Percentiles rank a stretch among this genome's conserved stretches.
These are phyloP conservation scores for Aelia acuminata DNA, from an alignment of 2,888 invertebrate species.

Conservation along the genomic window DNA sequence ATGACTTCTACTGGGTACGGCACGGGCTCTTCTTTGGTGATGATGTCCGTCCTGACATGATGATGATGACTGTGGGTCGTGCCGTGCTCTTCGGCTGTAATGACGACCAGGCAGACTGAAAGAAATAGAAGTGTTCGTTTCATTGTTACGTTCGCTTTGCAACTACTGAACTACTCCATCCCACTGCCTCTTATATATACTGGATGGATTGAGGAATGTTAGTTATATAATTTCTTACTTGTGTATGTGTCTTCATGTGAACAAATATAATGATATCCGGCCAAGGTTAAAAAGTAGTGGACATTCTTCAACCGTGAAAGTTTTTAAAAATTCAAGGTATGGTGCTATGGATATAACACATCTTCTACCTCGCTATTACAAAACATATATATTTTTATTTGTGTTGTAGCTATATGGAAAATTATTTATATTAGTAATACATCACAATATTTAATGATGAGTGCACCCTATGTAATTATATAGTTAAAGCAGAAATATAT, in stretches of 20 bases:
- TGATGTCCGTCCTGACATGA: slow-evolving; percentile 62
- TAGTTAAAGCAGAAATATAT: too few relatives aligned
- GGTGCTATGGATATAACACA: too few relatives aligned
- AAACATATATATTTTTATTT: too few relatives aligned
- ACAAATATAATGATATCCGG: not conserved
- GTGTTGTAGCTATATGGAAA: too few relatives aligned
- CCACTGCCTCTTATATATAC: not conserved
- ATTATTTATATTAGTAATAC: too few relatives aligned
- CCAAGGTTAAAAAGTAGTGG: too few relatives aligned
- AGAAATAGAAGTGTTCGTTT: not conserved
- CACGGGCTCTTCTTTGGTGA: slow-evolving; percentile 65
- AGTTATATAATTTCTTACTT: not conserved
- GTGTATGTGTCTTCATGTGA: not conserved
- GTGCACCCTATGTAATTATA: too few relatives aligned
- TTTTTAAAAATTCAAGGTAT: too few relatives aligned
- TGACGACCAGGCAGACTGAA: not conserved
- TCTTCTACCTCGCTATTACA: too few relatives aligned
- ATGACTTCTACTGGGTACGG: slow-evolving; percentile 67
- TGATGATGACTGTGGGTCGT: slow-evolving; percentile 44
- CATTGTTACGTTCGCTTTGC: not conserved
- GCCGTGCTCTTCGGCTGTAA: not conserved
- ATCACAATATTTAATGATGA: too few relatives aligned
- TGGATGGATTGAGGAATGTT: not conserved
- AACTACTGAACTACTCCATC: not conserved
- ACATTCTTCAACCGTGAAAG: too few relatives aligned